Percentiles rank a stretch among this genome's conserved stretches.
Evolutionary conservation across 1,140 invertebrate species (phyloP).

Genomic region (Heterodera carotae): DNA sequence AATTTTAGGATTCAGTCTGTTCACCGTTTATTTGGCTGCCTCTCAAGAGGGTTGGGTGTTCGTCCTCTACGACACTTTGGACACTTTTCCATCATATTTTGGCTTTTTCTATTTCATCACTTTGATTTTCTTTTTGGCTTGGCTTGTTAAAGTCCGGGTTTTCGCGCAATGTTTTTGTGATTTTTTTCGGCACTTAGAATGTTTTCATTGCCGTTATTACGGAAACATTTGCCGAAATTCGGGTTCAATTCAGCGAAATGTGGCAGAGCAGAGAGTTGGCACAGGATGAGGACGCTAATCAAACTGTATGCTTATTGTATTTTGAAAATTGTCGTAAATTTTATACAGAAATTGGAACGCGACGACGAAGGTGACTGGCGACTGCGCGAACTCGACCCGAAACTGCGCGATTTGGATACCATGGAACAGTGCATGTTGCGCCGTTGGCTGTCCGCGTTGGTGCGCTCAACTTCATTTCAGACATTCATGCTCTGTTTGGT

Average conservation of each 20-base stretch:
- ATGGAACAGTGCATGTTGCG: conserved; percentile 78
- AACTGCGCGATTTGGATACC: conserved; percentile 67
- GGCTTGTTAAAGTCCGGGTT: conserved; percentile 84
- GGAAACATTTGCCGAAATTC: conserved; percentile 98
- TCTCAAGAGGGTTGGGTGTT: conserved; percentile 99
- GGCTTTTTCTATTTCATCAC: conserved; percentile 95
- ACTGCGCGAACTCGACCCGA: conserved; percentile 69
- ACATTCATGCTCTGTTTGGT: conserved; percentile 48
- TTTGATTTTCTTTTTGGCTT: conserved; percentile 98
- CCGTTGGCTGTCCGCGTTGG: conserved; percentile 74
- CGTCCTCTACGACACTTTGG: conserved; percentile 97
- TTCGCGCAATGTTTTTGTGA: not conserved
- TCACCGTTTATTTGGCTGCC: conserved; percentile 98
- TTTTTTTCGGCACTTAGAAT: conserved; percentile 72
- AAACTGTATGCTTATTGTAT: conserved; percentile 38
- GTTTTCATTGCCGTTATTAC: conserved; percentile 99
- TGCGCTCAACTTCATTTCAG: conserved; percentile 51
- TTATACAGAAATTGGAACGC: conserved; percentile 73
- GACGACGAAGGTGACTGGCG: conserved; percentile 65
- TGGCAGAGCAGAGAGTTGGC: conserved; percentile 80
- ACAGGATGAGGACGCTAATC: conserved; percentile 55
- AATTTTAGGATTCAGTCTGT: conserved; percentile 68
- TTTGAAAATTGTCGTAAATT: not conserved
- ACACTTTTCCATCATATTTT: conserved; percentile 91
- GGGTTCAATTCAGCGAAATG: conserved; percentile 99